Conservation (phyloP, 2,888 invertebrate species). For the Eurytoma californica region DNA sequence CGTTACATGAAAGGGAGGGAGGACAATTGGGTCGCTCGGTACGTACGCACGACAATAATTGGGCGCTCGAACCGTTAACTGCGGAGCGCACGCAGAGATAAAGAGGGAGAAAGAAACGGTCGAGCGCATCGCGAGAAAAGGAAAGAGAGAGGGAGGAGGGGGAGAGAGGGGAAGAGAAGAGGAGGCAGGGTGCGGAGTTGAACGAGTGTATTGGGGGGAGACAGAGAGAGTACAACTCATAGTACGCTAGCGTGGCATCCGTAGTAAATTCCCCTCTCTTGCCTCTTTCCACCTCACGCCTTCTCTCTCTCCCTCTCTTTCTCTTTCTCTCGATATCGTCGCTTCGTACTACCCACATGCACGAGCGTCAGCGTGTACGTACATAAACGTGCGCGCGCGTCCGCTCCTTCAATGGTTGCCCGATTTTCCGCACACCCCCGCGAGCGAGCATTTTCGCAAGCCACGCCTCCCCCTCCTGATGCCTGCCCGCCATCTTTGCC, state of each 20-base stretch:
- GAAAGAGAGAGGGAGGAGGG: slow-evolving; percentile 32
- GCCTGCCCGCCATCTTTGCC: slow-evolving; percentile 64
- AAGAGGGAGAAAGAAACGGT: slow-evolving; percentile 11
- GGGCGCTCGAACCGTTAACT: slow-evolving; percentile 20
- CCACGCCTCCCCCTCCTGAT: slow-evolving; percentile 22
- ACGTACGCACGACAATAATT: slow-evolving; percentile 11
- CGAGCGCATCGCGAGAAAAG: slow-evolving; percentile 12
- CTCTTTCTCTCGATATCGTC: slow-evolving; percentile 25
- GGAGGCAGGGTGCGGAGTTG: slow-evolving; percentile 17
- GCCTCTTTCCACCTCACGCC: slow-evolving; percentile 27
- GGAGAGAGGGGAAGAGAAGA: slow-evolving; percentile 40
- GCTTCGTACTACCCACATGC: slow-evolving; percentile 14
- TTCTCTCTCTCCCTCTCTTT: slow-evolving; percentile 32
- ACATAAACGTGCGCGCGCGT: slow-evolving; percentile 32
- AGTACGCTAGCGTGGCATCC: slow-evolving; percentile 69
- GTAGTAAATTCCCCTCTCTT: slow-evolving; percentile 65
- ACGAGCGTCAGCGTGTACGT: slow-evolving; percentile 12
- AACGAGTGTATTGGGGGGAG: slow-evolving; percentile 61
- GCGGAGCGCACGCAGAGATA: not conserved
- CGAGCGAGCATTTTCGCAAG: slow-evolving; percentile 38
- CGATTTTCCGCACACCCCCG: slow-evolving; percentile 50
- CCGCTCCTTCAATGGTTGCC: slow-evolving; percentile 61
- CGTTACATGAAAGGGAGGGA: not conserved
- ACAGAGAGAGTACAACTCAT: slow-evolving; percentile 68
- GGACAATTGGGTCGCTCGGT: slow-evolving; percentile 9